These are phyloP conservation scores for Tinamus guttatus DNA, from an alignment of 2,113 vertebrate genomes.

Conservation along the genomic window DNA sequence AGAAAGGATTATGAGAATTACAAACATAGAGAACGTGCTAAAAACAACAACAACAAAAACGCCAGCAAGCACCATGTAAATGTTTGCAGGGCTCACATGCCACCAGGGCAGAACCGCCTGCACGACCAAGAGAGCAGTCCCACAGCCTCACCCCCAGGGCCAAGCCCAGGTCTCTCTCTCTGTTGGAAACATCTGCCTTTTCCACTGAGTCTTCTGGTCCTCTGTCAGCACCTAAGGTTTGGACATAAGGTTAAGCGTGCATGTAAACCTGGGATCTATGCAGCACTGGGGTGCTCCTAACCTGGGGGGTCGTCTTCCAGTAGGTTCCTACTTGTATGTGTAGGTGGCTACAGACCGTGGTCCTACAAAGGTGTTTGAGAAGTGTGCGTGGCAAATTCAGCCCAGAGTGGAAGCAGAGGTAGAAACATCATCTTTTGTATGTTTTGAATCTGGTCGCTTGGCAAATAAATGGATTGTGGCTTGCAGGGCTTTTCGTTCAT, in stretches of 20 bases:
- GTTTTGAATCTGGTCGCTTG: not conserved
- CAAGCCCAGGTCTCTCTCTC: not conserved
- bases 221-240: fast-evolving
- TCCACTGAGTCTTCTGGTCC: fast-evolving
- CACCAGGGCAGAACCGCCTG: not conserved
- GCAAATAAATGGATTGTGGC: not conserved
- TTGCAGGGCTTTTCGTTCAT: not conserved
- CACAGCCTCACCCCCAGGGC: not conserved
- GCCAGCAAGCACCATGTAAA: not conserved
- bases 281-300: not conserved
- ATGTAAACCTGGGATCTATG: fast-evolving
- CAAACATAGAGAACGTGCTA: not conserved
- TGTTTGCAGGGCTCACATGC: fast-evolving
- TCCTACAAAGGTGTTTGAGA: not conserved
- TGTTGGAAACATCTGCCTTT: not conserved
- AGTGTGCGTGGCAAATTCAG: fast-evolving
- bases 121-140: fast-evolving
- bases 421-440: not conserved
- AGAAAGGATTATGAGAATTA: not conserved
- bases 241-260: fast-evolving
- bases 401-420: not conserved
- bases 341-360: not conserved
- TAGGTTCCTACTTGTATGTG: fast-evolving
- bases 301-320: not conserved
- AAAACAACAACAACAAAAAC: not conserved